Percentiles rank a stretch among this genome's conserved stretches.
Evolutionary conservation across 2,797 vertebrate species (phyloP).

Genomic region (Channallabes apus): DNA sequence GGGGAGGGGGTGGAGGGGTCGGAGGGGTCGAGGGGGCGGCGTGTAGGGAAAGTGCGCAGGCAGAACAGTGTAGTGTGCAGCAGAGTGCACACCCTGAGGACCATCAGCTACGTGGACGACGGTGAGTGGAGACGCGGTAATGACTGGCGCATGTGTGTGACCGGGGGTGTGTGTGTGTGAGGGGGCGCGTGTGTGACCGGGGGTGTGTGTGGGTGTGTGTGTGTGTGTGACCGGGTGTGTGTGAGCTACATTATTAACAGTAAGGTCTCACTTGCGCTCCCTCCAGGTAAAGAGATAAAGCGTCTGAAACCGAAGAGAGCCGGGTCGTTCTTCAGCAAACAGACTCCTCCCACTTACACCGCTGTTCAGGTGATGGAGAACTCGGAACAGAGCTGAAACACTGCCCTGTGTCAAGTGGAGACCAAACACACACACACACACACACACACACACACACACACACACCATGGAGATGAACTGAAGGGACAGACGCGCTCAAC

Average conservation of each 20-base stretch:
- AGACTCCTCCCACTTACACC: conserved; percentile 72
- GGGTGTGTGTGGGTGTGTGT: no score
- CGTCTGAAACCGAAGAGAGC: conserved; percentile 87
- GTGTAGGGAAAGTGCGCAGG: conserved; percentile 76
- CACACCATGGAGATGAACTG: conserved; percentile 58
- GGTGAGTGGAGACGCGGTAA: conserved; percentile 69
- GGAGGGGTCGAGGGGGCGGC: conserved; percentile 63
- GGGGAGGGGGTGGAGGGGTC: not conserved
- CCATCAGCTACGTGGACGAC: conserved; percentile 89
- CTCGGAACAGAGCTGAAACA: conserved; percentile 79
- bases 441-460: conserved; percentile 60
- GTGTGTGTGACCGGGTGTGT: no score
- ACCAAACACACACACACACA: conserved; percentile 74
- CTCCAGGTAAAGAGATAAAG: conserved; percentile 85
- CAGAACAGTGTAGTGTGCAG: conserved; percentile 87
- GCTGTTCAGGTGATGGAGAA: conserved; percentile 80
- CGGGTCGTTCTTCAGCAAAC: conserved; percentile 85
- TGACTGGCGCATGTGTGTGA: no score
- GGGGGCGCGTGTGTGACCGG: no score
- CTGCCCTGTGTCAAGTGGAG: conserved; percentile 51
- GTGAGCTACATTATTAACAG: not conserved
- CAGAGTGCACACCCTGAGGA: conserved; percentile 83
- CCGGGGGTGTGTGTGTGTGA: no score
- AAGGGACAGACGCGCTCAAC: conserved; percentile 66
- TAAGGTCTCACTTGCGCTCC: not conserved